phyloP scores from a whole-genome alignment of 2,113 vertebrate species.

The Chascanopsetta lugubris region DNA sequence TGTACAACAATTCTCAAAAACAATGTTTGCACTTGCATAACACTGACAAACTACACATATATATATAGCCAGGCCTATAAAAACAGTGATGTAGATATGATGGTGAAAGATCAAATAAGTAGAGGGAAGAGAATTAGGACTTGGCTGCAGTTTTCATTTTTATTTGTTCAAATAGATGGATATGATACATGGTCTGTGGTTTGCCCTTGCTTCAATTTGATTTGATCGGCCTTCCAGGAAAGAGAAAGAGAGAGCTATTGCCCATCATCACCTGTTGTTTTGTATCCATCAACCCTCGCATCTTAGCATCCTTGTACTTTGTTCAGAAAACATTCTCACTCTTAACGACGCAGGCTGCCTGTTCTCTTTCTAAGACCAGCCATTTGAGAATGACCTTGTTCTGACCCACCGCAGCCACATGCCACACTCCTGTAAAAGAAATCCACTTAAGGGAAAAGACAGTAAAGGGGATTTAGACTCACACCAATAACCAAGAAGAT shows the following conservation, averaged over 20 bases:
- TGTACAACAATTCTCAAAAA: slow-evolving; percentile 10
- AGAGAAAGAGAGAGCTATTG: slow-evolving; percentile 2
- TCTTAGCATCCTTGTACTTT: background rate
- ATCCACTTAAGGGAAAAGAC: too few relatives aligned
- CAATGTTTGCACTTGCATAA: slow-evolving; percentile 33
- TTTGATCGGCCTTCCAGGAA: background rate
- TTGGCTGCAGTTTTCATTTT: slow-evolving; percentile 10
- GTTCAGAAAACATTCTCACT: background rate
- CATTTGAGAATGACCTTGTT: slow-evolving; percentile 3
- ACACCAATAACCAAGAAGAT: background rate
- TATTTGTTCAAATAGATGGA: slow-evolving; percentile 12
- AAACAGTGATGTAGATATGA: background rate
- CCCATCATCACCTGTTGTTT: background rate
- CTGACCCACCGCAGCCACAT: slow-evolving; percentile 8
- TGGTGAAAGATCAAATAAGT: background rate
- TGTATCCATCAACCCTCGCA: background rate
- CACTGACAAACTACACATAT: slow-evolving; percentile 22
- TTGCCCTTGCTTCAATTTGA: slow-evolving; percentile 31
- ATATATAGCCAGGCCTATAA: slow-evolving; percentile 8
- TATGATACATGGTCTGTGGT: slow-evolving; percentile 31
- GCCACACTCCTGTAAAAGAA: slow-evolving; percentile 14
- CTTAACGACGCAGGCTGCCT: background rate
- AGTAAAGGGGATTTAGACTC: too few relatives aligned
- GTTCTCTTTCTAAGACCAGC: background rate
- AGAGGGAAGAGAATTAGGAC: background rate